phyloP scores from a whole-genome alignment of 1,140 invertebrate species.

The Dendroctonus valens region DNA sequence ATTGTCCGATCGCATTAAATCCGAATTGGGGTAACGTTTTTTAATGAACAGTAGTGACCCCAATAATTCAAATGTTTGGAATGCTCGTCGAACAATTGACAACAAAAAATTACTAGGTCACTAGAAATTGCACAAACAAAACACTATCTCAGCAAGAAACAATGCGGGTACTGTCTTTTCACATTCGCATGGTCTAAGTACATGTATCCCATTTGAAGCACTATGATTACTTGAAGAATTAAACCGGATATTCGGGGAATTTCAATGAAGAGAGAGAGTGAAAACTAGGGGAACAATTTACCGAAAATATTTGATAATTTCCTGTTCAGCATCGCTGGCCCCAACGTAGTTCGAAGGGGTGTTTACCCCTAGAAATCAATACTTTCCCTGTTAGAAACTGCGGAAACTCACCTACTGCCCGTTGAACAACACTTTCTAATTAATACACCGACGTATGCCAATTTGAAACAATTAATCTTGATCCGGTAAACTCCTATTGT shows the following conservation, averaged over 20 bases:
- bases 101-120: slow-evolving; percentile 39
- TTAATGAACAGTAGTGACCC: slow-evolving; percentile 38
- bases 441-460: neutral
- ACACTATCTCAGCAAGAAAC: neutral
- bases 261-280: no score
- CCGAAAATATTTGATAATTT: no score
- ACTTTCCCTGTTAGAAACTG: slow-evolving; percentile 4
- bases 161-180: no score
- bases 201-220: no score
- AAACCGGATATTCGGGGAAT: no score
- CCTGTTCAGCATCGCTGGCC: no score
- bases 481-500: slow-evolving; percentile 28
- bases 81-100: slow-evolving; percentile 42
- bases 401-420: slow-evolving; percentile 6
- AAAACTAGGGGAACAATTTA: no score
- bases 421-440: neutral
- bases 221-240: no score
- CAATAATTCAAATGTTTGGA: slow-evolving; percentile 47
- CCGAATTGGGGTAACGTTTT: neutral
- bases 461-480: slow-evolving; percentile 4
- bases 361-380: slow-evolving; percentile 32
- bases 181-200: no score
- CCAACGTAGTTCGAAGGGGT: neutral
- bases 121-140: slow-evolving; percentile 31
- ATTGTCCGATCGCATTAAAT: neutral